These are phyloP conservation scores for Sialia sialis DNA, from an alignment of 2,113 vertebrate genomes.

Conservation along the genomic window DNA sequence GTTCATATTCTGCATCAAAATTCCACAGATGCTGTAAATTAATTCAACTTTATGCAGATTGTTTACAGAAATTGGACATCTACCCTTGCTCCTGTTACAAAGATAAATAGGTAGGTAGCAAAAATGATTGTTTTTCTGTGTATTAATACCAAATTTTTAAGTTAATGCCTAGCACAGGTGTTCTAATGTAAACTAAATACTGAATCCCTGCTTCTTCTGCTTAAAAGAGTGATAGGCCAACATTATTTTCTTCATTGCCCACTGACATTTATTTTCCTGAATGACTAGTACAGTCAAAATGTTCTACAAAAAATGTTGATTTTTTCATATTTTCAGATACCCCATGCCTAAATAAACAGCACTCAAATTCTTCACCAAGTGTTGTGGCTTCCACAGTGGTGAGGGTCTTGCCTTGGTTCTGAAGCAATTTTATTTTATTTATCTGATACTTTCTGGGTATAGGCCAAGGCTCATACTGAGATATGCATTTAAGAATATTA, in stretches of 20 bases:
- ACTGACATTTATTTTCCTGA: neutral
- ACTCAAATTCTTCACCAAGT: fast-evolving
- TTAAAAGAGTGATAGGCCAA: neutral
- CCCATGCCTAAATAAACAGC: neutral
- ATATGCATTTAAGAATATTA: neutral
- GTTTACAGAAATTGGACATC: neutral
- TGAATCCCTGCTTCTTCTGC: neutral
- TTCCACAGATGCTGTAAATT: fast-evolving
- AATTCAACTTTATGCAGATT: neutral
- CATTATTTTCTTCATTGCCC: neutral
- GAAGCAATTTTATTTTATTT: neutral
- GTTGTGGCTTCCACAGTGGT: neutral
- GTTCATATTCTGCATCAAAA: neutral
- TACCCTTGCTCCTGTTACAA: neutral
- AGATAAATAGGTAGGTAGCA: fast-evolving
- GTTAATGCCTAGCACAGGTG: fast-evolving
- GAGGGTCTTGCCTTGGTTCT: fast-evolving
- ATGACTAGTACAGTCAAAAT: neutral
- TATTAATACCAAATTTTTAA: neutral
- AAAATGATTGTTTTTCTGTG: neutral
- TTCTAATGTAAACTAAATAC: neutral
- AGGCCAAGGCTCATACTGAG: fast-evolving
- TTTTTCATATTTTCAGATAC: neutral
- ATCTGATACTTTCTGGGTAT: neutral
- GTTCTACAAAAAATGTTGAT: fast-evolving